Conservation (phyloP, 2,797 vertebrate species). For the Halcyon smyrnensis region DNA sequence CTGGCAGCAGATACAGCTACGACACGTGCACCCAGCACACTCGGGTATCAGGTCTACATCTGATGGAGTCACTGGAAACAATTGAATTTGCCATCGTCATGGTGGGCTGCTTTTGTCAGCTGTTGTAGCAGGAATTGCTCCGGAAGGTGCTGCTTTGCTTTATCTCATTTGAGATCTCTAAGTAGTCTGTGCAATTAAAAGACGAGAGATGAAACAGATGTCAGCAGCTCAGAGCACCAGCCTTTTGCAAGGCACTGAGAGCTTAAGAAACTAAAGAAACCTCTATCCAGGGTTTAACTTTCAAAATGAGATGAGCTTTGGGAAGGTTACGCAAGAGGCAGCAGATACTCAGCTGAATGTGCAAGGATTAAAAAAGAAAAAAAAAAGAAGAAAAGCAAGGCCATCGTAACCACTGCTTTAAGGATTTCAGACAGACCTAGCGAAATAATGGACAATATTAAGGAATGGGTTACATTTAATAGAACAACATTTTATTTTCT, state of each 20-base stretch:
- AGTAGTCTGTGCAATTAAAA: neutral
- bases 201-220: neutral
- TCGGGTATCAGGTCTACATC: accelerated
- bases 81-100: accelerated
- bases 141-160: neutral
- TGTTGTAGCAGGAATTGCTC: neutral
- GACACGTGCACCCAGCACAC: accelerated
- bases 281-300: neutral
- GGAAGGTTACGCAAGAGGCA: neutral
- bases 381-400: neutral
- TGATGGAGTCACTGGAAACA: accelerated
- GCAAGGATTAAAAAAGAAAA: neutral
- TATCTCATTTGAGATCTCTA: neutral
- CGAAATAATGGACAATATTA: neutral
- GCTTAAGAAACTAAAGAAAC: neutral
- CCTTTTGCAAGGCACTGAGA: neutral
- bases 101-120: neutral
- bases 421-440: neutral
- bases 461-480: neutral
- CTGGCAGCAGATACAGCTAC: accelerated
- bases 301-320: neutral
- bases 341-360: neutral
- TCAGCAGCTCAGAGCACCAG: neutral
- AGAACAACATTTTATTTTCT: neutral
- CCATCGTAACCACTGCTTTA: neutral